Conservation (phyloP, 23 tunicate genomes). For the Trididemnum nubilum region DNA sequence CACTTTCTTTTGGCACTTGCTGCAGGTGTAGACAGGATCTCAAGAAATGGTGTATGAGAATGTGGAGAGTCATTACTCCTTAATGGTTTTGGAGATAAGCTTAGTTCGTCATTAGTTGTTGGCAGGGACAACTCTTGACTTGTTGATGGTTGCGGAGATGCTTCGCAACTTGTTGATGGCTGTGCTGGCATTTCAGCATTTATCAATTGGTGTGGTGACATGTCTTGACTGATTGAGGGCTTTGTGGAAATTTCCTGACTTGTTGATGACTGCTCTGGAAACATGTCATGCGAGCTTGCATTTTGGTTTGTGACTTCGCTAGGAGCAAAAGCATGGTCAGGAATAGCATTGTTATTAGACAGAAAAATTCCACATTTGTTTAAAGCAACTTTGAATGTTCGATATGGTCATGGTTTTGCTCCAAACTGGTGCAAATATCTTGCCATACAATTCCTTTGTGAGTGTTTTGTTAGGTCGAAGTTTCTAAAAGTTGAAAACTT, state of each 20-base stretch:
- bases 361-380: conserved; percentile 10
- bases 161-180: background rate
- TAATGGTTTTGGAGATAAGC: background rate
- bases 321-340: conserved; percentile 15
- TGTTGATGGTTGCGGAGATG: background rate
- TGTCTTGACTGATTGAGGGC: background rate
- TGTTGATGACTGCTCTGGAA: too few relatives aligned
- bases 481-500: conserved; percentile 13
- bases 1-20: background rate
- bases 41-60: background rate
- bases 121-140: background rate
- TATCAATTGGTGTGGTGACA: background rate
- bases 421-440: conserved; percentile 12
- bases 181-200: background rate
- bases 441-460: background rate
- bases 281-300: too few relatives aligned
- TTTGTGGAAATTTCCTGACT: too few relatives aligned
- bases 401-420: conserved; percentile 16
- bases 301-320: conserved; percentile 10
- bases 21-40: background rate
- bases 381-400: conserved; percentile 6
- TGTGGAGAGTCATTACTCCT: background rate
- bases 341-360: background rate
- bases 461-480: background rate
- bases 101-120: background rate